Percentiles rank a stretch among this genome's conserved stretches.
Conservation (phyloP, 1,140 invertebrate genomes). For the Pseudomyrmex dendroicus region DNA sequence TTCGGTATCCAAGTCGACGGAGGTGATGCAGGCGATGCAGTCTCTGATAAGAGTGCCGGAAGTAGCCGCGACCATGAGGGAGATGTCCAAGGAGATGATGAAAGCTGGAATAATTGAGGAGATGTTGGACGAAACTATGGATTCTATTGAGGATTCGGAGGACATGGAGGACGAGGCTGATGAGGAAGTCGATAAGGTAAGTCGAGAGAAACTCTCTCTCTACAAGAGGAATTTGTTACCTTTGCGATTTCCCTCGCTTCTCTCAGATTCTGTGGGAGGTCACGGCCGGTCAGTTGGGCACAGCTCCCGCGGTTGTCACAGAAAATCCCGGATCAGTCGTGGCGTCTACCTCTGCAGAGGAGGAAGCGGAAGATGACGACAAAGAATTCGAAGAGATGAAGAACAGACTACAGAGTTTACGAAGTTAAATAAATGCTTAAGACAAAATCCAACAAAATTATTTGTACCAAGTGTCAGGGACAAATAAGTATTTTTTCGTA, state of each 20-base stretch:
- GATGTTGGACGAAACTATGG: slow-evolving; percentile 99
- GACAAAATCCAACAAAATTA: slow-evolving; percentile 44
- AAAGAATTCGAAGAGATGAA: slow-evolving; percentile 95
- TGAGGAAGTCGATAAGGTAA: slow-evolving; percentile 95
- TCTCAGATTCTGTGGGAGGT: slow-evolving; percentile 96
- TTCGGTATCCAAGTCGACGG: slow-evolving; percentile 95
- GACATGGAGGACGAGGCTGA: slow-evolving; percentile 97
- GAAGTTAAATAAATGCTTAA: slow-evolving; percentile 87
- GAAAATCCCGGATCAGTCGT: slow-evolving; percentile 87
- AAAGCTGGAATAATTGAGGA: slow-evolving; percentile 92
- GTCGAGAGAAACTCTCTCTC: slow-evolving; percentile 18
- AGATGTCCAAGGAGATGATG: slow-evolving; percentile 99
- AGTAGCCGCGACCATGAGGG: slow-evolving; percentile 97
- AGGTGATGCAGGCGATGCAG: slow-evolving; percentile 99
- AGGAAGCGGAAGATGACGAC: slow-evolving; percentile 87
- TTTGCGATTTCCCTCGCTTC: neutral
- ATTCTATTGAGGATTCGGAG: slow-evolving; percentile 94
- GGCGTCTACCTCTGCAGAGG: slow-evolving; percentile 84
- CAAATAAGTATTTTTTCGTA: slow-evolving; percentile 45
- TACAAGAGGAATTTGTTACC: neutral
- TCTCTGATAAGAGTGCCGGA: slow-evolving; percentile 95
- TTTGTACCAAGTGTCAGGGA: slow-evolving; percentile 46
- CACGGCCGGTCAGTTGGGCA: slow-evolving; percentile 96
- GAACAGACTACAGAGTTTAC: slow-evolving; percentile 91
- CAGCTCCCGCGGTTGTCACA: slow-evolving; percentile 92